These are phyloP conservation scores for Aproaerema taeniolella DNA, from an alignment of 2,888 invertebrate species.

Conservation along the genomic window DNA sequence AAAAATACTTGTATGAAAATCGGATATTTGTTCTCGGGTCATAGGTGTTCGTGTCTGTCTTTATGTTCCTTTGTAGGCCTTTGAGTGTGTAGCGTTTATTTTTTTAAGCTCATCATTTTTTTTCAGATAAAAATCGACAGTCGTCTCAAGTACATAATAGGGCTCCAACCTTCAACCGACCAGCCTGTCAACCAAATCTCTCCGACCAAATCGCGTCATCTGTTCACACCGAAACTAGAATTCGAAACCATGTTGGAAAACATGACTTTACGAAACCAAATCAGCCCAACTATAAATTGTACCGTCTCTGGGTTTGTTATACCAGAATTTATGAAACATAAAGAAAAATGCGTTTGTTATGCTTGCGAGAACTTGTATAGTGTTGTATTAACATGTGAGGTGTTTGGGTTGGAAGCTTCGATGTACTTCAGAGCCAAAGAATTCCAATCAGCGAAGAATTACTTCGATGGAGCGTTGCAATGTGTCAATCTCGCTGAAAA, in stretches of 20 bases:
- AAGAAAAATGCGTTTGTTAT: slow-evolving; percentile 36
- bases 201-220: slow-evolving; percentile 16
- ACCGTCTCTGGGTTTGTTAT: slow-evolving; percentile 34
- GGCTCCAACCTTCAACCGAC: slow-evolving; percentile 35
- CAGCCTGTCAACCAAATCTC: slow-evolving; percentile 17
- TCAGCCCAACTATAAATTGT: slow-evolving; percentile 35
- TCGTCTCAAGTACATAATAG: slow-evolving; percentile 48
- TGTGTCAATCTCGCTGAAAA: slow-evolving; percentile 31
- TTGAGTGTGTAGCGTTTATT: too few species aligned
- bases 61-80: too few species aligned
- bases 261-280: slow-evolving; percentile 29
- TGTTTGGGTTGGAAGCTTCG: slow-evolving; percentile 40
- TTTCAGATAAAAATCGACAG: slow-evolving; percentile 51
- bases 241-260: slow-evolving; percentile 52
- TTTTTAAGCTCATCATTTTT: too few species aligned
- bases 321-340: slow-evolving; percentile 44
- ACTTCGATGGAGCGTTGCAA: slow-evolving; percentile 41
- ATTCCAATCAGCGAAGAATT: slow-evolving; percentile 43
- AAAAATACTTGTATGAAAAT: too few species aligned
- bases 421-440: slow-evolving; percentile 49
- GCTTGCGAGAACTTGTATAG: slow-evolving; percentile 38
- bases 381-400: slow-evolving; percentile 32
- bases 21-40: too few species aligned
- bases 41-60: too few species aligned
- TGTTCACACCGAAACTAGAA: slow-evolving; percentile 35